Evolutionary conservation across 2,113 vertebrate genomes (phyloP).

Genomic region (Henicopernis longicauda): DNA sequence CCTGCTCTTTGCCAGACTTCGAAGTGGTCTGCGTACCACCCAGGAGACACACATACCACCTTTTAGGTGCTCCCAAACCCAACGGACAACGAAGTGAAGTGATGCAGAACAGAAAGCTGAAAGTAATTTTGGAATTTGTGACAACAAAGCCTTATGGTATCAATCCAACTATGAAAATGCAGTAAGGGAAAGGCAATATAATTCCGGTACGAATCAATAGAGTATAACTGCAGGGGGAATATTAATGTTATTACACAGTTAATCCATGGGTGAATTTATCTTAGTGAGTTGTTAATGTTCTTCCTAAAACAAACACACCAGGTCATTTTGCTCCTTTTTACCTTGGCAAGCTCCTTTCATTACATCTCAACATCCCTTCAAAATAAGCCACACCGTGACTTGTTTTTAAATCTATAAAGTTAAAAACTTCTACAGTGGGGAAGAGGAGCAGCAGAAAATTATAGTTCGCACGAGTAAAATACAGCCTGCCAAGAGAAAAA

Average conservation of each 20-base stretch:
- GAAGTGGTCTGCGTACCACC: not conserved
- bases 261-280: not conserved
- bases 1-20: not conserved
- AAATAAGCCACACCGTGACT: not conserved
- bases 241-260: slow-evolving; percentile 9
- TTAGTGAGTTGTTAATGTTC: not conserved
- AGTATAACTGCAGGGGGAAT: not conserved
- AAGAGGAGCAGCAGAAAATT: not conserved
- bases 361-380: not conserved
- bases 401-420: not conserved
- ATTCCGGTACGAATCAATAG: not conserved
- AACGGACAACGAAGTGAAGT: not conserved
- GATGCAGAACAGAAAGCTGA: not conserved
- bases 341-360: not conserved
- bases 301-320: not conserved
- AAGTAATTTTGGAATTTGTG: not conserved
- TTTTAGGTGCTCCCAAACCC: not conserved
- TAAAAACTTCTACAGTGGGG: not conserved
- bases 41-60: not conserved
- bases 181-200: not conserved
- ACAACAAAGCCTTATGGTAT: not conserved
- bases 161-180: not conserved
- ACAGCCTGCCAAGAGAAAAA: not conserved
- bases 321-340: not conserved
- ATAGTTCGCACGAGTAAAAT: not conserved